Evolutionary conservation across 2,797 vertebrate species (phyloP).

Genomic region (Sus cebifrons): DNA sequence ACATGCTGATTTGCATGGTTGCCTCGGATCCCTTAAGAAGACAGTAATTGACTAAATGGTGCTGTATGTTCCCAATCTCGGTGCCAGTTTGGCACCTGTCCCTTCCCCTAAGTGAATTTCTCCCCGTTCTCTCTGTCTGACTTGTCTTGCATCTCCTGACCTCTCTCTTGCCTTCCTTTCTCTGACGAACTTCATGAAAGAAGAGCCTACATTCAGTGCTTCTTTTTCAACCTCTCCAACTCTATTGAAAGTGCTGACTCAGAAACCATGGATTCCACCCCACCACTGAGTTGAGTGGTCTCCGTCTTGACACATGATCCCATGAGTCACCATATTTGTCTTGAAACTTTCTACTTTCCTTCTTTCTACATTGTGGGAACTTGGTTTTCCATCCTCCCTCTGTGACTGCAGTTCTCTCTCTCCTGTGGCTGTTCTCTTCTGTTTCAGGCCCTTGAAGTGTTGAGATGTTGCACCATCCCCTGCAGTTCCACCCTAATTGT

Average conservation of each 20-base stretch:
- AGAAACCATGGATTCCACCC: neutral
- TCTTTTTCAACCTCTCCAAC: neutral
- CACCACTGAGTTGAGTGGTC: neutral
- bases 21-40: slow-evolving; percentile 75
- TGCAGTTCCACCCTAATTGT: neutral
- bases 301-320: neutral
- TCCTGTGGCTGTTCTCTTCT: neutral
- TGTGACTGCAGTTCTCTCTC: neutral
- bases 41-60: slow-evolving; percentile 68
- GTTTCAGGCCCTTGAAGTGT: slow-evolving; percentile 4
- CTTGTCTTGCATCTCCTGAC: slow-evolving; percentile 38
- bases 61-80: slow-evolving; percentile 69
- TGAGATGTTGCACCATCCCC: neutral
- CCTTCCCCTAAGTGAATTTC: slow-evolving; percentile 49
- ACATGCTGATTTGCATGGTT: slow-evolving; percentile 75
- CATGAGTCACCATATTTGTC: neutral
- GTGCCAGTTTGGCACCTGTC: slow-evolving; percentile 68
- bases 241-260: neutral
- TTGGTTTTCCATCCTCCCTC: neutral
- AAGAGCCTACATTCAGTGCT: neutral
- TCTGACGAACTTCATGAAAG: slow-evolving; percentile 31
- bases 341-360: neutral
- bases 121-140: neutral
- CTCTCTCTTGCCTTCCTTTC: slow-evolving; percentile 41
- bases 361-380: neutral